A percentile compares a stretch with the other conserved stretches of the same genome.
These are phyloP conservation scores for Meloe dianella DNA, from an alignment of 2,888 invertebrate species.

Conservation along the genomic window DNA sequence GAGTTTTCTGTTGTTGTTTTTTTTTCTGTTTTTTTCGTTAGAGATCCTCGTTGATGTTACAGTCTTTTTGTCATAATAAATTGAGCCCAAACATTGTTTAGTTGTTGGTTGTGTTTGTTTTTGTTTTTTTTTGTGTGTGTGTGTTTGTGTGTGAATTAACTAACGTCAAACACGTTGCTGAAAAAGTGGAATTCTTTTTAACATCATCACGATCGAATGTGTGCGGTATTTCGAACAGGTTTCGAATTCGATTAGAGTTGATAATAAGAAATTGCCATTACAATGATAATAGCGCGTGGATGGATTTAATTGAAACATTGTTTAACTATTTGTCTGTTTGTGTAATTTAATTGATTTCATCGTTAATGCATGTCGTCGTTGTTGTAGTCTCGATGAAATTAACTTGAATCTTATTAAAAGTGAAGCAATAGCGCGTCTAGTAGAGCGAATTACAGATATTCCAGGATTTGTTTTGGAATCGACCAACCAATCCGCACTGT, in stretches of 20 bases:
- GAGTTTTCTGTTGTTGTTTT: too few relatives aligned
- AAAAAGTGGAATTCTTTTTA: not conserved
- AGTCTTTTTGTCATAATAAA: too few relatives aligned
- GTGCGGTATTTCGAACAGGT: not conserved
- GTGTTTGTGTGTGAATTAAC: too few relatives aligned
- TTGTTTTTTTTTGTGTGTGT: conserved; percentile 6
- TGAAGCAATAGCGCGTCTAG: not conserved
- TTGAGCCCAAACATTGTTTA: not conserved
- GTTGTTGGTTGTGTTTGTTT: too few relatives aligned
- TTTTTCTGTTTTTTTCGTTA: too few relatives aligned
- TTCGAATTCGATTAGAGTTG: not conserved
- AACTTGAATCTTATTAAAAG: not conserved
- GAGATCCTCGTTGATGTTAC: too few relatives aligned
- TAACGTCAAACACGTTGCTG: too few relatives aligned
- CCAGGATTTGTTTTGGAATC: conserved; percentile 23
- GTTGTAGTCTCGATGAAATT: not conserved
- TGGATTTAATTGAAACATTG: not conserved
- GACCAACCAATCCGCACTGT: conserved; percentile 20
- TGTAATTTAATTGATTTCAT: not conserved
- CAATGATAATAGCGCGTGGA: not conserved
- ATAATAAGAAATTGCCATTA: not conserved
- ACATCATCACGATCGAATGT: not conserved
- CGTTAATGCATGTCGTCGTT: not conserved
- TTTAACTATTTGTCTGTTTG: not conserved
- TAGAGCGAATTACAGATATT: conserved; percentile 15